A percentile compares a stretch with the other conserved stretches of the same genome.
phyloP scores from a whole-genome alignment of 2,113 vertebrate species.

The Chloropsis hardwickii region DNA sequence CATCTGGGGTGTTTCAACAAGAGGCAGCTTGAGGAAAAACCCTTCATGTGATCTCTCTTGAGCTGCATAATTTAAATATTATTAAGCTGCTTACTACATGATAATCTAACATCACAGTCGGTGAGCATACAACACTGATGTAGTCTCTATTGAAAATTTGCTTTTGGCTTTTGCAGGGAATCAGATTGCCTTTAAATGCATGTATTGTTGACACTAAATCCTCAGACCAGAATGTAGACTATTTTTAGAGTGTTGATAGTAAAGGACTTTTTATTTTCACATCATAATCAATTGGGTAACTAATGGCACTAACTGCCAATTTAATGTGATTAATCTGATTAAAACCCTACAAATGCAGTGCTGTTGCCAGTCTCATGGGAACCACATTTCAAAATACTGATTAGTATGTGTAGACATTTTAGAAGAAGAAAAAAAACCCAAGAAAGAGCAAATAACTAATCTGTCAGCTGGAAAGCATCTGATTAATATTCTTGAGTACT shows the following conservation, averaged over 20 bases:
- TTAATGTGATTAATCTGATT: constrained; percentile 10
- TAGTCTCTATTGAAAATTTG: background rate
- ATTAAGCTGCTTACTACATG: background rate
- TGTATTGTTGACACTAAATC: background rate
- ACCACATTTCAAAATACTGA: background rate
- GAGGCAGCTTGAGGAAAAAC: constrained; percentile 18
- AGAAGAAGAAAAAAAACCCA: background rate
- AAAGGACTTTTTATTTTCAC: background rate
- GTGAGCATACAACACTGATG: background rate
- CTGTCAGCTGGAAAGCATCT: background rate
- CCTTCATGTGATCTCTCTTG: background rate
- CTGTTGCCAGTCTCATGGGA: background rate
- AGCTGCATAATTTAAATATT: background rate
- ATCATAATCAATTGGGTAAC: background rate
- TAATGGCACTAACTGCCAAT: background rate
- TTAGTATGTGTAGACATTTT: background rate
- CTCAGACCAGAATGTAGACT: background rate
- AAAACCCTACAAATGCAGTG: background rate
- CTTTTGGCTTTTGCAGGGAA: background rate
- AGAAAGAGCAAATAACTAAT: background rate
- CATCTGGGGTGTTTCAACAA: background rate
- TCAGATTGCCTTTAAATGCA: background rate
- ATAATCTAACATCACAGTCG: background rate
- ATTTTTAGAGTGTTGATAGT: constrained; percentile 9
- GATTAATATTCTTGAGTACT: background rate